Conservation (phyloP, 2,113 vertebrate genomes). For the Xiphias gladius region DNA sequence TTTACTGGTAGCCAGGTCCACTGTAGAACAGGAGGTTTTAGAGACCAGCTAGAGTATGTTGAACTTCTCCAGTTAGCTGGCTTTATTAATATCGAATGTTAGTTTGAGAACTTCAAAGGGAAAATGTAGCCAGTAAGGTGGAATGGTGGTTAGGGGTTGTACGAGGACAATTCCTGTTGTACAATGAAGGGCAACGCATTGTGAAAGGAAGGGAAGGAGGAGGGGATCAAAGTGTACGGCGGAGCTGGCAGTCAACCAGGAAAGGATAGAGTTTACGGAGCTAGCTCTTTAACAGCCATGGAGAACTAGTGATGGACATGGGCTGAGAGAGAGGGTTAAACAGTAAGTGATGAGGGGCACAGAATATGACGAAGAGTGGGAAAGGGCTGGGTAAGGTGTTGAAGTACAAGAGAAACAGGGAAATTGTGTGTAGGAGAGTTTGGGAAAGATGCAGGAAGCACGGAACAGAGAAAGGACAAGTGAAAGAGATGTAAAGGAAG, state of each 20-base stretch:
- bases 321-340: background rate
- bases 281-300: conserved; percentile 26
- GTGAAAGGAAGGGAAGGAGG: conserved; percentile 5
- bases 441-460: conserved; percentile 4
- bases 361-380: background rate
- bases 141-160: background rate
- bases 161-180: conserved; percentile 68
- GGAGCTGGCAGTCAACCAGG: conserved; percentile 48
- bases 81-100: conserved; percentile 34
- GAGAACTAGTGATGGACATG: conserved; percentile 5
- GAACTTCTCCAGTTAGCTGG: background rate
- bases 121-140: conserved; percentile 20
- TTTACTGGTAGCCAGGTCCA: conserved; percentile 19
- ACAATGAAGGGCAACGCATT: conserved; percentile 59
- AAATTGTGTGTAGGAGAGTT: background rate
- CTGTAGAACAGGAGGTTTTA: conserved; percentile 71
- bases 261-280: conserved; percentile 47
- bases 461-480: background rate
- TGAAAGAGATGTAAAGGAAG: background rate
- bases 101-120: background rate
- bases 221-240: conserved; percentile 41
- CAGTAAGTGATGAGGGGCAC: background rate
- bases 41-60: background rate
- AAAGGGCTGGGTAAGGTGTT: background rate
- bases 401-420: background rate